Evolutionary conservation across 2,113 vertebrate genomes (phyloP), one percentile per base, ranked within the genome.

Genomic region (Podarcis cretensis): DNA sequence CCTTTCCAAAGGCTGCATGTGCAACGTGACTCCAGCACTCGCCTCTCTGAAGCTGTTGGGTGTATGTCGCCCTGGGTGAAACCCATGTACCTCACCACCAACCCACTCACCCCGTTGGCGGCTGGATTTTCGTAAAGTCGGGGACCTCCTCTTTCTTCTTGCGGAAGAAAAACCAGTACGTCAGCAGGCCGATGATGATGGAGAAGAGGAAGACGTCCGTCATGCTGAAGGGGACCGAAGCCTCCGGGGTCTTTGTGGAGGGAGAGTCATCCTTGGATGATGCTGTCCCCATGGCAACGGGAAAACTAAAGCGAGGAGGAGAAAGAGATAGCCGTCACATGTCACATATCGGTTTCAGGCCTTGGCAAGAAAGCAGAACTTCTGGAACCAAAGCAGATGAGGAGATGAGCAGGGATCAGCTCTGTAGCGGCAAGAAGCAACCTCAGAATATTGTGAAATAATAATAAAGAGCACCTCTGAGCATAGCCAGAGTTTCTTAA

Each of bases 131-230:
- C 90, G 96, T 97, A 95, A 98, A 98, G 78, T 98, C 98, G 0
- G 98, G 97, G 23, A 98, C 82, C 90, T 98, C 96, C 9, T 98
- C 98, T 0, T 98, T 96, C 92, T 98, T 98, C 96, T 98, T 98
- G 89, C 98, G 97, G 90, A 98, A 98, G 93, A 98, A 93, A 93
- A 98, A 97, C 98, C 98, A 99, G 92, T 98, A 99, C 80, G 98
- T 94, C 43, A 98, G 68, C 23, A 98, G 85, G 5, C 98, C 98
- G 6, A 97, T 83, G 6, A 98, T 97, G 84, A 98, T 83, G 0
- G 98, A 97, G 92, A 99, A 97, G 87, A 98, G 96, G 87, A 99
- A 95, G 90, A 98, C 66, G 94, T 99, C 98, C 0, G 77, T 94
- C 90, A 89, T 96, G 94, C 98, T 98, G 91, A 98, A 97, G 23